Percentiles rank a stretch among this genome's conserved stretches.
phyloP scores from a whole-genome alignment of 2,113 vertebrate genomes.

The Dicentrarchus labrax region DNA sequence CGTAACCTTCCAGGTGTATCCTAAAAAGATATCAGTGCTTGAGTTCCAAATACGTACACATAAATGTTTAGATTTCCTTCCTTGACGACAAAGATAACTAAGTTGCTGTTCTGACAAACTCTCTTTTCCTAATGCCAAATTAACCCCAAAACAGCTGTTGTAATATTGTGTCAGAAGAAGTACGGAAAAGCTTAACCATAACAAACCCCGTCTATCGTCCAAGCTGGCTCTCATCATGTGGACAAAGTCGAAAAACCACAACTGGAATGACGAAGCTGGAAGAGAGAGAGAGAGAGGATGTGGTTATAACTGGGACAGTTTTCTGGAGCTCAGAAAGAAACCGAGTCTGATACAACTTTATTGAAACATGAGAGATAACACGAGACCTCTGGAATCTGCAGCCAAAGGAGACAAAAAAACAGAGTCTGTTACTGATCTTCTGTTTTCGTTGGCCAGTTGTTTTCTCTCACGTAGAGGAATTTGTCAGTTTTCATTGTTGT shows the following conservation, averaged over 20 bases:
- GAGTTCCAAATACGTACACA: not conserved
- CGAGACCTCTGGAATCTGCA: conserved; percentile 9
- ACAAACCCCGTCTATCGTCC: conserved; percentile 59
- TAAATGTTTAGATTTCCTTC: not conserved
- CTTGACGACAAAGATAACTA: not conserved
- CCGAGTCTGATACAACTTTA: conserved; percentile 50
- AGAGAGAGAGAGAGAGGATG: conserved; percentile 38
- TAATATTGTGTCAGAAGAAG: conserved; percentile 53
- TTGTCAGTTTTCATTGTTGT: conserved; percentile 7
- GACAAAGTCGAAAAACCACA: conserved; percentile 62
- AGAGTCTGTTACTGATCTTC: not conserved
- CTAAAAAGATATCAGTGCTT: not conserved
- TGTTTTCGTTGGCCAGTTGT: not conserved
- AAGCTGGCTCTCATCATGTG: conserved; percentile 48
- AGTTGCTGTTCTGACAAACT: conserved; percentile 12
- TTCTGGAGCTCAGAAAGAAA: conserved; percentile 30
- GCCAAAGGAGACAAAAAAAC: not conserved
- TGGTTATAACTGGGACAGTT: conserved; percentile 54
- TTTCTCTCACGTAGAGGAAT: conserved; percentile 9
- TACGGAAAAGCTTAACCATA: conserved; percentile 63
- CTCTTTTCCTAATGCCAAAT: conserved; percentile 41
- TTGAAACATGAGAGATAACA: conserved; percentile 53
- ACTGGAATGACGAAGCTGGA: conserved; percentile 59
- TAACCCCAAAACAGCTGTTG: conserved; percentile 66
- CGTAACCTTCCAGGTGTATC: conserved; percentile 31